These are phyloP conservation scores for Chelmon rostratus DNA, from an alignment of 2,797 vertebrate species.

Conservation along the genomic window DNA sequence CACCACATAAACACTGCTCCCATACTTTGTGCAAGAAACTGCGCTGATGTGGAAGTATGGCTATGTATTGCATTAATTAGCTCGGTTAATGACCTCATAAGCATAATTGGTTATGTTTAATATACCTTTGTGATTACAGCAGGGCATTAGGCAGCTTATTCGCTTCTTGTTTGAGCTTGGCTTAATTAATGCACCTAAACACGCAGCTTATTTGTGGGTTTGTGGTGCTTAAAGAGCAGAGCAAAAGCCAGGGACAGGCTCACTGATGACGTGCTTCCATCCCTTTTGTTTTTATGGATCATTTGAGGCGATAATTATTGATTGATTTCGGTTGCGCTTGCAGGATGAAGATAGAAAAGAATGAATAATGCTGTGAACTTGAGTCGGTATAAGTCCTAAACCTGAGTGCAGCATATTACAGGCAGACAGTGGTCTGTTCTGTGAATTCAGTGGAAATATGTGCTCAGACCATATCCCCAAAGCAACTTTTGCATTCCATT, in stretches of 20 bases:
- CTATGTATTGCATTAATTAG: slow-evolving; percentile 57
- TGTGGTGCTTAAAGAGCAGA: slow-evolving; percentile 39
- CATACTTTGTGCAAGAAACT: slow-evolving; percentile 26
- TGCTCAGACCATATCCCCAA: neutral
- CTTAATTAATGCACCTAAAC: slow-evolving; percentile 57
- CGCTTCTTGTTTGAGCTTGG: slow-evolving; percentile 53
- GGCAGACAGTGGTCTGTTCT: neutral
- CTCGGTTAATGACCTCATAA: slow-evolving; percentile 62
- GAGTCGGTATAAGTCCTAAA: neutral
- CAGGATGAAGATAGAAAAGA: neutral
- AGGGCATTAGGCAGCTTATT: slow-evolving; percentile 60
- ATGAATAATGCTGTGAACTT: neutral
- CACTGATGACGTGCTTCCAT: slow-evolving; percentile 3
- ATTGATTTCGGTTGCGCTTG: neutral
- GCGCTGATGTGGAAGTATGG: slow-evolving; percentile 36
- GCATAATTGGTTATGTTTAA: slow-evolving; percentile 68
- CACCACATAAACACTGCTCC: slow-evolving; percentile 2
- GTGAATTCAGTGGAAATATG: neutral
- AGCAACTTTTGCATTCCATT: neutral
- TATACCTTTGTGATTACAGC: slow-evolving; percentile 66
- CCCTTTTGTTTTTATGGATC: slow-evolving; percentile 13
- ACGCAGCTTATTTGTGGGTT: slow-evolving; percentile 40
- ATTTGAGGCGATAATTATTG: neutral
- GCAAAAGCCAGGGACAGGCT: slow-evolving; percentile 13
- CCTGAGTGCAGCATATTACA: neutral